These are phyloP conservation scores for Idaea aversata DNA, from an alignment of 2,888 invertebrate genomes.

Conservation along the genomic window DNA sequence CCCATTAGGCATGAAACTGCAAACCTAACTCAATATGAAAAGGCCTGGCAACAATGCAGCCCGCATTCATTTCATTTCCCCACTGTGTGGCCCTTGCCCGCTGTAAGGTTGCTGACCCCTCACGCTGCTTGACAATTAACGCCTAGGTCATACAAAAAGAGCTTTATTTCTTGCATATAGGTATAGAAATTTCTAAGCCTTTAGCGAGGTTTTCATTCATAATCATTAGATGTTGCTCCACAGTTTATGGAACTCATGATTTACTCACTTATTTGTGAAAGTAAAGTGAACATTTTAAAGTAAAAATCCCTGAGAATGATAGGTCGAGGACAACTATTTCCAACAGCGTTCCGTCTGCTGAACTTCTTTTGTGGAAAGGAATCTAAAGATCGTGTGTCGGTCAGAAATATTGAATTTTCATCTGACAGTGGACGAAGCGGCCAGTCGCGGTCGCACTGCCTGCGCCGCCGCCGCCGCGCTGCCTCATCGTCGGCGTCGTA, in stretches of 20 bases:
- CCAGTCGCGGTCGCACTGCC: conserved; percentile 26
- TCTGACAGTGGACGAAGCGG: background rate
- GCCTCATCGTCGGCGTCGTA: conserved; percentile 52
- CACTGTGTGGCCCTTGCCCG: background rate
- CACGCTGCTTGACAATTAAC: background rate
- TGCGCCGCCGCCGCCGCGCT: conserved; percentile 43
- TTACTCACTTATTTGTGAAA: no score
- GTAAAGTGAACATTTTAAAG: no score
- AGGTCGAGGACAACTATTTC: no score
- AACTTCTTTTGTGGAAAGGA: background rate
- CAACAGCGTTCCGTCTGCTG: background rate
- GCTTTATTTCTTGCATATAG: no score
- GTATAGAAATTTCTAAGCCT: background rate
- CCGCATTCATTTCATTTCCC: background rate
- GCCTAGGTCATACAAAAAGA: background rate
- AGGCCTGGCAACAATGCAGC: background rate
- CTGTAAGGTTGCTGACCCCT: background rate
- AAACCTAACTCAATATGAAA: background rate
- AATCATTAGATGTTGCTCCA: no score
- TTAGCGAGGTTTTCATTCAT: background rate
- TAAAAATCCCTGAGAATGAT: no score
- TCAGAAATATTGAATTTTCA: background rate
- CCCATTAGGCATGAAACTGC: background rate
- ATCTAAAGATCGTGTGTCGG: background rate
- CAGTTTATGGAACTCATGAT: no score